Percentiles rank a stretch among this genome's conserved stretches.
phyloP scores from a whole-genome alignment of 2,113 vertebrate species.

The Tragelaphus strepsiceros region DNA sequence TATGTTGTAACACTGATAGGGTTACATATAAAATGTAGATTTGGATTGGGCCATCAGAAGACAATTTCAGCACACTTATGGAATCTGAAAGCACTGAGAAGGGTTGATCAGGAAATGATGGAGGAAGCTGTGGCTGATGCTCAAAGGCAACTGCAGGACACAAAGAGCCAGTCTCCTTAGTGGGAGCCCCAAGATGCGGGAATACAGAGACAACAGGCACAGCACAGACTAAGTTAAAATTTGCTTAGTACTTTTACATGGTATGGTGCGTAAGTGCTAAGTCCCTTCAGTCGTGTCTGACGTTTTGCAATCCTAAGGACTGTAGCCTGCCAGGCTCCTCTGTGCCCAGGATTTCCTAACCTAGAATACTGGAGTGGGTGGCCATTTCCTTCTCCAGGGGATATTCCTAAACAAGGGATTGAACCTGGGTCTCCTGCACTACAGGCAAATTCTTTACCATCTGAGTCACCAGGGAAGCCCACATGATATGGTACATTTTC shows the following conservation, averaged over 20 bases:
- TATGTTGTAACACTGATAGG: not conserved
- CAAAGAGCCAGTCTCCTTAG: rapidly evolving
- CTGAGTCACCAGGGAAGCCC: not conserved
- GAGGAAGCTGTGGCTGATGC: too few relatives aligned
- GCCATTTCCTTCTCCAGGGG: not conserved
- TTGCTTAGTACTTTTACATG: not conserved
- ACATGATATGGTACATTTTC: not conserved
- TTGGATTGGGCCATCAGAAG: not conserved
- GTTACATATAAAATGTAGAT: not conserved
- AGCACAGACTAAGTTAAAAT: not conserved
- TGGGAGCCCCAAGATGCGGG: not conserved
- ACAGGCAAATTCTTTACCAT: not conserved
- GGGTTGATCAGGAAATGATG: rapidly evolving
- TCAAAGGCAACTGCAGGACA: rapidly evolving
- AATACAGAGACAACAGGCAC: not conserved
- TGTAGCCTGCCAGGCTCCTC: not conserved
- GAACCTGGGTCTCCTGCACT: not conserved
- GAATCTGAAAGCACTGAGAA: not conserved
- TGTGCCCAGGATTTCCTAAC: not conserved
- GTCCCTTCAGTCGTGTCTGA: not conserved
- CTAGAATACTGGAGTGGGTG: not conserved
- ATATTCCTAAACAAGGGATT: not conserved
- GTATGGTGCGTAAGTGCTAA: not conserved
- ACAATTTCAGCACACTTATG: not conserved
- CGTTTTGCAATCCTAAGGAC: not conserved